Conservation (phyloP, 2,888 invertebrate genomes). For the Athetis lepigone region DNA sequence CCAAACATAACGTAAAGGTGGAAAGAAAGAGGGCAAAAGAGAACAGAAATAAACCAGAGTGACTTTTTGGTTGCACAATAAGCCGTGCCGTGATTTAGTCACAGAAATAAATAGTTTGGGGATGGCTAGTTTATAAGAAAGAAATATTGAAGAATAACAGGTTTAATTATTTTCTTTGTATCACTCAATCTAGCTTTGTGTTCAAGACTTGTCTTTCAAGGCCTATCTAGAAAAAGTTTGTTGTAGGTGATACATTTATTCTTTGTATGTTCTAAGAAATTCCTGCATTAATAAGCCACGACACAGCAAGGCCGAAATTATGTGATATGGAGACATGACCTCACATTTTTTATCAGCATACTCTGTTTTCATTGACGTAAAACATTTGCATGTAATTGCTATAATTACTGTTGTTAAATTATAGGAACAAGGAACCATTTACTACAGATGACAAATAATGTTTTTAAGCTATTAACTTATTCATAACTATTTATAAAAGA, state of each 20-base stretch:
- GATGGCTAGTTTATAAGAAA: conserved; percentile 1
- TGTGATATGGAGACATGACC: conserved; percentile 47
- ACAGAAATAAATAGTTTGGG: conserved; percentile 37
- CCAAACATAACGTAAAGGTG: conserved; percentile 24
- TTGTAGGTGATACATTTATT: conserved; percentile 43
- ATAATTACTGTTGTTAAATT: conserved; percentile 3
- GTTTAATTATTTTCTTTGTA: conserved; percentile 21
- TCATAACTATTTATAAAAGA: not conserved
- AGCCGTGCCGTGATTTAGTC: conserved; percentile 31
- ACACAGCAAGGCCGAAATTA: conserved; percentile 42
- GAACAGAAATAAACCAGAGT: conserved; percentile 10
- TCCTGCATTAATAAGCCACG: conserved; percentile 62
- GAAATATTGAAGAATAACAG: conserved; percentile 11
- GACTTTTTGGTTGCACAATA: conserved; percentile 37
- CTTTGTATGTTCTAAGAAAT: conserved; percentile 65
- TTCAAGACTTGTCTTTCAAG: conserved; percentile 1
- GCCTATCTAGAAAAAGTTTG: conserved; percentile 18
- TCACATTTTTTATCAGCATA: conserved; percentile 33
- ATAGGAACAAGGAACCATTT: conserved; percentile 27
- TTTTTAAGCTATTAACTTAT: not conserved
- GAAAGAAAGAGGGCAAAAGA: conserved; percentile 29
- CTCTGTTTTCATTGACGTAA: conserved; percentile 30
- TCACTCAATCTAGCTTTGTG: not conserved
- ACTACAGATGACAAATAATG: conserved; percentile 14
- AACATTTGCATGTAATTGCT: conserved; percentile 36